Evolutionary conservation across 2,797 vertebrate genomes (phyloP), one percentile per base, ranked within the genome.

Genomic region (Peromyscus attwateri): DNA sequence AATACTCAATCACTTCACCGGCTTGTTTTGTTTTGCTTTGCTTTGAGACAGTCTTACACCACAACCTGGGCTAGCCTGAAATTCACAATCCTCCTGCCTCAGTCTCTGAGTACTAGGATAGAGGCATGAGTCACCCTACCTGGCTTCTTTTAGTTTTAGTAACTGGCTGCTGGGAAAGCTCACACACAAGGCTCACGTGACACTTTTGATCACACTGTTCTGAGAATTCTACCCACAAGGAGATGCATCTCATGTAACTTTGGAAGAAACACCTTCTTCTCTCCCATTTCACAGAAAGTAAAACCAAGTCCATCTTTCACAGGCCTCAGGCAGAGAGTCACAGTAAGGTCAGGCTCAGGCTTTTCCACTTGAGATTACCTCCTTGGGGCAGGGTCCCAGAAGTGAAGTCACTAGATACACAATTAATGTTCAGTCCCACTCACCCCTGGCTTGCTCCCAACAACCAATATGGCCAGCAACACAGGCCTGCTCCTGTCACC

Each of bases 251-350:
- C 17, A 40, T 60, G 31, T 9, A 43, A 43, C 16, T 19, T 49
- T 21, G 40, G 10, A 76, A 37, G 40, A 43, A 16, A 21, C 25
- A 57, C 16, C 57, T n/a, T 29, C 34, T 71, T 70, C 49, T 23
- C 17, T 84, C 83, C 70, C 91, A 75, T n/a, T 81, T 62, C 88
- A 91, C 73, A 91, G 71, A 92, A 34, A 12, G 25, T 21, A 75
- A 96, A 85, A 87, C n/a, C 31, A 84, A 89, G 52, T 77, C 77
- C 46, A 25, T n/a, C 60, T 83, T 64, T 31, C 17, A 14, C 88
- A 46, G 43, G 9, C 13, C 73, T 62, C 17, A 64, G 90, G 7
- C 77, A 34, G n/a, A 37, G 11, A 89, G 29, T 68, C 21, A 1
- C 6, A 17, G 19, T 43, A 9, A 49, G 57, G 34, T 84, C 76